A percentile compares a stretch with the other conserved stretches of the same genome.
Evolutionary conservation across 2,797 vertebrate genomes (phyloP).

Genomic region (Harpagifer antarcticus): DNA sequence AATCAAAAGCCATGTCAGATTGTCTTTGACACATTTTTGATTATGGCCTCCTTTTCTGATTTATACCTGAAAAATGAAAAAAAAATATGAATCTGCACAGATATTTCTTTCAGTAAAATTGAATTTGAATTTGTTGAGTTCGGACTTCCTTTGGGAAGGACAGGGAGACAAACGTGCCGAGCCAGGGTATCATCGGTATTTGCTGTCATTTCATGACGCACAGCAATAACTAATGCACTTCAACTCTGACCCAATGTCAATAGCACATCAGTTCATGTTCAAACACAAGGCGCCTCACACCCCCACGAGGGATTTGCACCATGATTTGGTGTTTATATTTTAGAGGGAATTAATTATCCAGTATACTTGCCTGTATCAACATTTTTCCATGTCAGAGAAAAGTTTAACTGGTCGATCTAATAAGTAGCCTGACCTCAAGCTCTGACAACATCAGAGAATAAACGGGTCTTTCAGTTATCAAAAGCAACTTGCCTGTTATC

Average conservation of each 20-base stretch:
- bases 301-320: slow-evolving; percentile 47
- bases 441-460: slow-evolving; percentile 64
- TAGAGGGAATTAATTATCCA: slow-evolving; percentile 73
- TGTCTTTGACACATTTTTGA: slow-evolving; percentile 8
- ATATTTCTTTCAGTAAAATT: slow-evolving; percentile 59
- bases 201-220: slow-evolving; percentile 75
- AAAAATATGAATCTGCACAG: neutral
- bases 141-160: slow-evolving; percentile 50
- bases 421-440: slow-evolving; percentile 51
- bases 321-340: slow-evolving; percentile 64
- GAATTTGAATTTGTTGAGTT: slow-evolving; percentile 60
- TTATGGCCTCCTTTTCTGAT: neutral
- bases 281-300: slow-evolving; percentile 52
- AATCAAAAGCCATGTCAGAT: neutral
- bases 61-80: slow-evolving; percentile 26
- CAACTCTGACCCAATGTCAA: slow-evolving; percentile 81
- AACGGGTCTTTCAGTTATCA: slow-evolving; percentile 74
- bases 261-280: slow-evolving; percentile 70
- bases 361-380: slow-evolving; percentile 64
- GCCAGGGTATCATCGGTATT: slow-evolving; percentile 55
- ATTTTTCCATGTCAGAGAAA: slow-evolving; percentile 76
- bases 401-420: slow-evolving; percentile 63
- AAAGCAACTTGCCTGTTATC: slow-evolving; percentile 75
- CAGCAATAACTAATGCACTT: slow-evolving; percentile 75
- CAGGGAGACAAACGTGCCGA: slow-evolving; percentile 46